phyloP scores from a whole-genome alignment of 2,113 vertebrate genomes.

The Oreotragus oreotragus region DNA sequence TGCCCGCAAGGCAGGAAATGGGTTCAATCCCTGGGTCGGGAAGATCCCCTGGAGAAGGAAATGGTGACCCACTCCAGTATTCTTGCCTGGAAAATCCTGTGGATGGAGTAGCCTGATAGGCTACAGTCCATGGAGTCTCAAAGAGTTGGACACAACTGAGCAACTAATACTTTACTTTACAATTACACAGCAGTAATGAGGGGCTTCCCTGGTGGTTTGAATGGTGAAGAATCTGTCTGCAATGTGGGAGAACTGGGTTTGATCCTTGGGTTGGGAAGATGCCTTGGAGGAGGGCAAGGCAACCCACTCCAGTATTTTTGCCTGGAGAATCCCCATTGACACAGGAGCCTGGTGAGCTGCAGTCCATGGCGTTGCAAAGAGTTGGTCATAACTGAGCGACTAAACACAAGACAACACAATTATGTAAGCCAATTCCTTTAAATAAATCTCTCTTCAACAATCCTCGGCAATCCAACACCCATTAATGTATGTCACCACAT shows the following conservation, averaged over 20 bases:
- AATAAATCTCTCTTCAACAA: neutral
- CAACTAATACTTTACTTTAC: neutral
- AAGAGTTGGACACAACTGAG: neutral
- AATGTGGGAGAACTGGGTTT: neutral
- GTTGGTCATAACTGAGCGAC: neutral
- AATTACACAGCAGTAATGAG: neutral
- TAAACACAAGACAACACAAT: neutral
- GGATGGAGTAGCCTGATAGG: neutral
- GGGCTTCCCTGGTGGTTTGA: neutral
- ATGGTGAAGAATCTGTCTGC: neutral
- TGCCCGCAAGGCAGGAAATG: neutral
- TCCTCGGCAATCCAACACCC: neutral
- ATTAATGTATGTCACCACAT: neutral
- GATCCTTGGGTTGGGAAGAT: neutral
- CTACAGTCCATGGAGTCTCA: neutral
- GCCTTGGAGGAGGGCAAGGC: neutral
- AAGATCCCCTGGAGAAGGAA: neutral
- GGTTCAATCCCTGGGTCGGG: neutral
- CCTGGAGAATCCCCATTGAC: neutral
- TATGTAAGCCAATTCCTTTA: neutral
- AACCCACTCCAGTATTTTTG: neutral
- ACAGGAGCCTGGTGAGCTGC: neutral
- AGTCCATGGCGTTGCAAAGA: neutral
- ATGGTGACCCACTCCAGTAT: neutral
- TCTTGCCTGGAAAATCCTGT: neutral